Evolutionary conservation across 1,140 invertebrate genomes (phyloP).

Genomic region (Alviniconcha marisindica): DNA sequence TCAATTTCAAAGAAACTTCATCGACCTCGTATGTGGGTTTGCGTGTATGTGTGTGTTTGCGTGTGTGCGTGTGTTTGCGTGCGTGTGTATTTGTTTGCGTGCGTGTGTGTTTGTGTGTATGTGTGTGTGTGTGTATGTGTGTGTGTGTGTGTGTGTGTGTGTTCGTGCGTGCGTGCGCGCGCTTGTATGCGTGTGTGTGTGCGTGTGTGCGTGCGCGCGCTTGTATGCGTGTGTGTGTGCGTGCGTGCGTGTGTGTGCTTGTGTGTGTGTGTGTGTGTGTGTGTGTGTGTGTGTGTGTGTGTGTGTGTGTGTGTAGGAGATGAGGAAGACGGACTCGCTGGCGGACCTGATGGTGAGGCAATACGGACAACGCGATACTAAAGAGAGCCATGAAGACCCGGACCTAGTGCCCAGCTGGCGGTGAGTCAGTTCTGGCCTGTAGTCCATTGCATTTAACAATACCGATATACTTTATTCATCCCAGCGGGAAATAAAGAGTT

Average conservation of each 20-base stretch:
- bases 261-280: background rate
- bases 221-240: slow-evolving; percentile 7
- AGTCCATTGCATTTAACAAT: too few relatives aligned
- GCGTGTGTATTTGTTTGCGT: too few relatives aligned
- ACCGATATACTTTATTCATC: too few relatives aligned
- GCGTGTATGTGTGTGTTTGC: too few relatives aligned
- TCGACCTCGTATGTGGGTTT: too few relatives aligned
- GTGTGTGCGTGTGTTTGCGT: too few relatives aligned
- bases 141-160: background rate
- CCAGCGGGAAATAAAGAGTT: too few relatives aligned
- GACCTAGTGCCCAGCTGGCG: slow-evolving; percentile 85
- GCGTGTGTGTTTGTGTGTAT: background rate
- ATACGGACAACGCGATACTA: slow-evolving; percentile 64
- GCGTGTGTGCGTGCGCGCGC: background rate
- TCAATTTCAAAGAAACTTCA: too few relatives aligned
- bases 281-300: background rate
- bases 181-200: slow-evolving; percentile 13
- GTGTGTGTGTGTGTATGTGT: slow-evolving; percentile 13
- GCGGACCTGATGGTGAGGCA: slow-evolving; percentile 25
- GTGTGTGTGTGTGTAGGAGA: slow-evolving; percentile 24
- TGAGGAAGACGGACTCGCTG: slow-evolving; percentile 29
- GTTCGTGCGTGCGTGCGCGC: too few relatives aligned
- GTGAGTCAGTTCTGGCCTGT: too few relatives aligned
- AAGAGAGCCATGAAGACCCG: slow-evolving; percentile 82
- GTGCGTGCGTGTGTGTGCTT: background rate